Percentiles rank a stretch among this genome's conserved stretches.
Conservation (phyloP, 2,113 vertebrate species). For the Malurus alboscapulatus region DNA sequence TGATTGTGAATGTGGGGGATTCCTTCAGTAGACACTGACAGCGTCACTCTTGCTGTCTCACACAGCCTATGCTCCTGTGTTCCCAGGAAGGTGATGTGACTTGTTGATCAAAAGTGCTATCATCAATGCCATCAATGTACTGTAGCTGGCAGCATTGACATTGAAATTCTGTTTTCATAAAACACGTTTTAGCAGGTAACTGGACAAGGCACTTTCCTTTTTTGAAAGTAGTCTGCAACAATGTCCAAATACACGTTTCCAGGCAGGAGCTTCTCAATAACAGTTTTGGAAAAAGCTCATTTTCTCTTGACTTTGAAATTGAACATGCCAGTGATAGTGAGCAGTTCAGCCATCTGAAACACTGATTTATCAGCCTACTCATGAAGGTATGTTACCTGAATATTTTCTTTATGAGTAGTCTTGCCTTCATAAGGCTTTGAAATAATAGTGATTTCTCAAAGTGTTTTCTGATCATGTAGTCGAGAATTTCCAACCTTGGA, state of each 20-base stretch:
- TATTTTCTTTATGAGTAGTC: not conserved
- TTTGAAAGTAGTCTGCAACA: not conserved
- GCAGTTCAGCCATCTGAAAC: not conserved
- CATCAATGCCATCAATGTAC: not conserved
- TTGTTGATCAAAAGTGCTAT: not conserved
- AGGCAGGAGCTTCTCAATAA: not conserved
- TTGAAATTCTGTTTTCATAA: conserved; percentile 37
- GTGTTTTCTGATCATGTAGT: conserved; percentile 8
- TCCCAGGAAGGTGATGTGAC: not conserved
- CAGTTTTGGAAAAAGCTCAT: not conserved
- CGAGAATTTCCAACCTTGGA: not conserved
- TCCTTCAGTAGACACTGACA: not conserved
- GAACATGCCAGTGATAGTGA: not conserved
- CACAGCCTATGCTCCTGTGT: not conserved
- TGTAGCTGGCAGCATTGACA: not conserved
- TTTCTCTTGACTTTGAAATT: conserved; percentile 23
- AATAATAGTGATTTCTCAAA: not conserved
- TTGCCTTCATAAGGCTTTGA: not conserved
- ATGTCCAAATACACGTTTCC: not conserved
- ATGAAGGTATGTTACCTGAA: not conserved
- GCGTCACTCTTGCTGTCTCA: not conserved
- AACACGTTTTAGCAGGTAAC: not conserved
- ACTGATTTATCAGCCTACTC: not conserved
- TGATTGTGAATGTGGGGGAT: not conserved
- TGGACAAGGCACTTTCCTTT: not conserved